A percentile compares a stretch with the other conserved stretches of the same genome.
These are phyloP conservation scores for Numenius arquata DNA, from an alignment of 2,113 vertebrate genomes.

Conservation along the genomic window DNA sequence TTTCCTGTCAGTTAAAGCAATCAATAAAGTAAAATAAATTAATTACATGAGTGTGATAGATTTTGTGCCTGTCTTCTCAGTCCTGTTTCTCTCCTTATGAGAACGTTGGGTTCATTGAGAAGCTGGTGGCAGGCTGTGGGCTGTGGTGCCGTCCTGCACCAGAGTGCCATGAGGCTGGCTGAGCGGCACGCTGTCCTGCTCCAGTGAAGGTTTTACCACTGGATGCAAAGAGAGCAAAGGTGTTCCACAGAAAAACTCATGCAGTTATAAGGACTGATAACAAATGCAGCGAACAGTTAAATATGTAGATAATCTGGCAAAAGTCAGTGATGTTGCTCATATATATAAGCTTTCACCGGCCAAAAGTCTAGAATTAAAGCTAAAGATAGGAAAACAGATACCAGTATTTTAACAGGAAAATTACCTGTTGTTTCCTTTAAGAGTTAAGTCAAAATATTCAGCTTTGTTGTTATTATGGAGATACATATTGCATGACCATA, in stretches of 20 bases:
- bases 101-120: not conserved
- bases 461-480: constrained; percentile 61
- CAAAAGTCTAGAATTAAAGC: not conserved
- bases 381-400: not conserved
- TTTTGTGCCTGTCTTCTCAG: not conserved
- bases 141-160: not conserved
- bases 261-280: constrained; percentile 4
- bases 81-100: not conserved
- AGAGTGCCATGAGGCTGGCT: not conserved
- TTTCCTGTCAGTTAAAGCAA: not conserved
- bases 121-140: not conserved
- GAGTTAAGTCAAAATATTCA: constrained; percentile 39
- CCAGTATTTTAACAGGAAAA: constrained; percentile 17
- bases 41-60: not conserved
- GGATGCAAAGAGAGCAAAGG: not conserved
- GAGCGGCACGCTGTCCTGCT: not conserved
- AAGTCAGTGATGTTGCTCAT: not conserved
- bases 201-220: not conserved
- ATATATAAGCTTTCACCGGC: not conserved
- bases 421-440: constrained; percentile 46
- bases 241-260: not conserved
- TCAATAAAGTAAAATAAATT: not conserved
- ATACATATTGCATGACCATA: constrained; percentile 77
- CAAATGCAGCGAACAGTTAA: not conserved
- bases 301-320: not conserved